Evolutionary conservation across 1,140 invertebrate species (phyloP).

Genomic region (Monochamus saltuarius): DNA sequence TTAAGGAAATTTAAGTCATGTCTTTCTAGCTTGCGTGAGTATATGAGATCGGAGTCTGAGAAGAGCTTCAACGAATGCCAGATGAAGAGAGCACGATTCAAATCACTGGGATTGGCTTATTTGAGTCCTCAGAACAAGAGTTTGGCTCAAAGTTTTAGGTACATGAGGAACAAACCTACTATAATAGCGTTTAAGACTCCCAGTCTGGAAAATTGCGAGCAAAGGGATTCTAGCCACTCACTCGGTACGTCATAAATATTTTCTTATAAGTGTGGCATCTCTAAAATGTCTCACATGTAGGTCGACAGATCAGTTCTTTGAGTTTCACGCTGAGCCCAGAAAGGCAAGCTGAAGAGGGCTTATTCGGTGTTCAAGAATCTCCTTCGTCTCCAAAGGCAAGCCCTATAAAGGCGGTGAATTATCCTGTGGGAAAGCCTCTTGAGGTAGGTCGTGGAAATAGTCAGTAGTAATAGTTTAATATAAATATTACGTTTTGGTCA

Average conservation of each 20-base stretch:
- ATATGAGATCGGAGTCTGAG: conserved; percentile 76
- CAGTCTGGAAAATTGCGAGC: conserved; percentile 67
- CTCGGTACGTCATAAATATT: conserved; percentile 47
- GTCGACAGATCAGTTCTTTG: conserved; percentile 25
- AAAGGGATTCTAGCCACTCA: conserved; percentile 56
- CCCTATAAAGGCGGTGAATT: conserved; percentile 58
- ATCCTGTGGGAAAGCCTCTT: conserved; percentile 75
- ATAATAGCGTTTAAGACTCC: conserved; percentile 83
- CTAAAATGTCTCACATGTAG: conserved; percentile 10
- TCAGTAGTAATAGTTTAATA: conserved; percentile 6
- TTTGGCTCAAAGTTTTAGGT: conserved; percentile 77
- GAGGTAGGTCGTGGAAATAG: conserved; percentile 59
- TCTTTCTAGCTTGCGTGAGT: conserved; percentile 63
- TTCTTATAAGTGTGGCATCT: too few species aligned
- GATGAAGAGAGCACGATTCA: conserved; percentile 62
- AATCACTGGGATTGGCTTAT: conserved; percentile 68
- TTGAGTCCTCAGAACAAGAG: conserved; percentile 74
- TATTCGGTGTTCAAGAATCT: conserved; percentile 23
- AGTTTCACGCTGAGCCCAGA: conserved; percentile 40
- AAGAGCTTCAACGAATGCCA: conserved; percentile 70
- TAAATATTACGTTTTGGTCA: conserved; percentile 23
- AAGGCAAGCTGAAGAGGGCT: conserved; percentile 59
- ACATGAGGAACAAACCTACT: conserved; percentile 84
- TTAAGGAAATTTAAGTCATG: not conserved
- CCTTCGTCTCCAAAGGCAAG: conserved; percentile 46